Percentiles rank a stretch among this genome's conserved stretches.
These are phyloP conservation scores for Umimayanthus kanabou DNA, from an alignment of 92 coral and sea anemone species.

Conservation along the genomic window DNA sequence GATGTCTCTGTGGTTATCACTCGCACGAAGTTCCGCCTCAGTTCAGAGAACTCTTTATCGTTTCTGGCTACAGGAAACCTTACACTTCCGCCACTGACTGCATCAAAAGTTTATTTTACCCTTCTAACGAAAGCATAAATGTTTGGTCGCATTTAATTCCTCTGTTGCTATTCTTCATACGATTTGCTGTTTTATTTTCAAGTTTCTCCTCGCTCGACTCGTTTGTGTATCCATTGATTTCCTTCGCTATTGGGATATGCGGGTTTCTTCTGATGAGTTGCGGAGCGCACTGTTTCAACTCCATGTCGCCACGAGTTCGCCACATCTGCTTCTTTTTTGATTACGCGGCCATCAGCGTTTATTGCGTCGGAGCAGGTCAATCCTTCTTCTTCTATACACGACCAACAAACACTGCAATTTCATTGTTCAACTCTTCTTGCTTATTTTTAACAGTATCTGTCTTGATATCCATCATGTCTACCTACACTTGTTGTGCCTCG, in stretches of 20 bases:
- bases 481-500: constrained; percentile 92
- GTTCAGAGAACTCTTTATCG: constrained; percentile 86
- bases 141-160: constrained; percentile 98
- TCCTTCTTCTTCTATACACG: constrained; percentile 92
- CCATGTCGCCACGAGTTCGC: constrained; percentile 94
- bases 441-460: constrained; percentile 70
- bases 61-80: constrained; percentile 89
- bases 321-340: constrained; percentile 97
- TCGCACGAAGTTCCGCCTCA: constrained; percentile 91
- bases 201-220: constrained; percentile 64
- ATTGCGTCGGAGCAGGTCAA: constrained; percentile 96
- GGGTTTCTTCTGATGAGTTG: constrained; percentile 95
- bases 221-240: constrained; percentile 78
- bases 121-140: constrained; percentile 84
- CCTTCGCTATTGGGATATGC: constrained; percentile 91
- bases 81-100: constrained; percentile 86
- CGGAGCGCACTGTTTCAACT: constrained; percentile 96
- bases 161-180: constrained; percentile 70
- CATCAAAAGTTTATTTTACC: constrained; percentile 77
- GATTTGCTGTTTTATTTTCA: constrained; percentile 65
- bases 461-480: constrained; percentile 74
- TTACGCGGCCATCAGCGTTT: constrained; percentile 91
- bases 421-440: constrained; percentile 59
- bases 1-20: constrained; percentile 46
- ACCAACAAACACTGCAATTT: constrained; percentile 55